phyloP scores from a whole-genome alignment of 1,140 invertebrate species.

The Lucilia cuprina region DNA sequence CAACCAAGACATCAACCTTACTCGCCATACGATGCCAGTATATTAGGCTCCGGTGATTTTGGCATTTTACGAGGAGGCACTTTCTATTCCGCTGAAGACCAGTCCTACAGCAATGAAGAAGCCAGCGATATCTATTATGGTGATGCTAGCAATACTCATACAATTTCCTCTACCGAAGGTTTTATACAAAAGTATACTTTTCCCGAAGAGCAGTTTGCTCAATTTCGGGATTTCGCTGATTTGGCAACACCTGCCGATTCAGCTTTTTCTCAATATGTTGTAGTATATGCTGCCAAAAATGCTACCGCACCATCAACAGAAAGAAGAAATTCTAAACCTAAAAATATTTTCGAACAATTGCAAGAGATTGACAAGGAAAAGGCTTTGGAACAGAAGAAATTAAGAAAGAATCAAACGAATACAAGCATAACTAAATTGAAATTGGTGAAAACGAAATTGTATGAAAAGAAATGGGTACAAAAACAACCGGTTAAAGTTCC shows the following conservation, averaged over 20 bases:
- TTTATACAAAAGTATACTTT: constrained; percentile 65
- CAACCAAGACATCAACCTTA: not conserved
- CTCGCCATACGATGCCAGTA: constrained; percentile 58
- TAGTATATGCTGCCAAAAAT: constrained; percentile 82
- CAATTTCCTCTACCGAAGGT: constrained; percentile 64
- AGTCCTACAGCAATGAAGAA: constrained; percentile 64
- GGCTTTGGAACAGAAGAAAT: constrained; percentile 58
- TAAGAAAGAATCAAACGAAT: not conserved
- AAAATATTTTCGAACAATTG: constrained; percentile 82
- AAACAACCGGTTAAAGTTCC: constrained; percentile 61
- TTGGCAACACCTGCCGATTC: constrained; percentile 82
- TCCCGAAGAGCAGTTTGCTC: constrained; percentile 80
- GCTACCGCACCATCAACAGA: constrained; percentile 43
- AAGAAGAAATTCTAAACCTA: constrained; percentile 68
- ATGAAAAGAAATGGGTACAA: constrained; percentile 68
- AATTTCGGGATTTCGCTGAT: constrained; percentile 88
- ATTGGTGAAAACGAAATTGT: constrained; percentile 68
- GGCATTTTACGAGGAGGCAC: constrained; percentile 86
- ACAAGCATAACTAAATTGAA: constrained; percentile 71
- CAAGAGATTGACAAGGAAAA: constrained; percentile 72
- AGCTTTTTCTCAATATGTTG: constrained; percentile 82
- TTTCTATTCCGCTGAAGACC: constrained; percentile 70
- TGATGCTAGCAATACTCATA: constrained; percentile 67
- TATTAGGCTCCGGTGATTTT: constrained; percentile 87
- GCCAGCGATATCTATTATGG: constrained; percentile 59